Conservation (phyloP, 1,140 invertebrate species). For the Reticulitermes speratus region DNA sequence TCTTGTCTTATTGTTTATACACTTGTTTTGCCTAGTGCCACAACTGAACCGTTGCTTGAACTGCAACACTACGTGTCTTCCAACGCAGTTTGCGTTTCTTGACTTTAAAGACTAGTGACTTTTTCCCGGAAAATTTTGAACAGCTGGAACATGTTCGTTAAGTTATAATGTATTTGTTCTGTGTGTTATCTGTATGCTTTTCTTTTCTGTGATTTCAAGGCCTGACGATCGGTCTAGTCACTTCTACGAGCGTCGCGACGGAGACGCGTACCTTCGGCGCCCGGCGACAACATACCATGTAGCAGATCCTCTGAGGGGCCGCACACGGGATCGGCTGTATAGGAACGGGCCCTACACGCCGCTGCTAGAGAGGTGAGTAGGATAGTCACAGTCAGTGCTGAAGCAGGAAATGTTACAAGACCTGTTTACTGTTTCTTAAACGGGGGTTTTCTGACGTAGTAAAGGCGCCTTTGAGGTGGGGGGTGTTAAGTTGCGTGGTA, state of each 20-base stretch:
- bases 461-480: no score
- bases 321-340: constrained; percentile 47
- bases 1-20: neutral
- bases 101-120: neutral
- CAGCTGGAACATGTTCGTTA: no score
- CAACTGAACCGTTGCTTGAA: neutral
- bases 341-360: constrained; percentile 52
- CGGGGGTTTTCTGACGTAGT: no score
- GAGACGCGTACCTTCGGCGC: constrained; percentile 44
- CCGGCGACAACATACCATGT: constrained; percentile 43
- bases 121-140: neutral
- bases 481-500: no score
- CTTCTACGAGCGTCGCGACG: constrained; percentile 49
- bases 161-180: neutral
- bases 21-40: neutral
- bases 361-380: constrained; percentile 46
- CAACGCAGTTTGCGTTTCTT: neutral
- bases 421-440: no score
- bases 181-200: neutral
- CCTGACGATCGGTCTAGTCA: constrained; percentile 51
- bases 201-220: constrained; percentile 39
- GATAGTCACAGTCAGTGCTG: no score
- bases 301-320: constrained; percentile 43
- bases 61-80: neutral
- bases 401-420: no score